Base-by-base conservation (phyloP, 1,140 invertebrate species). In the Drosophila paulistorum region DNA sequence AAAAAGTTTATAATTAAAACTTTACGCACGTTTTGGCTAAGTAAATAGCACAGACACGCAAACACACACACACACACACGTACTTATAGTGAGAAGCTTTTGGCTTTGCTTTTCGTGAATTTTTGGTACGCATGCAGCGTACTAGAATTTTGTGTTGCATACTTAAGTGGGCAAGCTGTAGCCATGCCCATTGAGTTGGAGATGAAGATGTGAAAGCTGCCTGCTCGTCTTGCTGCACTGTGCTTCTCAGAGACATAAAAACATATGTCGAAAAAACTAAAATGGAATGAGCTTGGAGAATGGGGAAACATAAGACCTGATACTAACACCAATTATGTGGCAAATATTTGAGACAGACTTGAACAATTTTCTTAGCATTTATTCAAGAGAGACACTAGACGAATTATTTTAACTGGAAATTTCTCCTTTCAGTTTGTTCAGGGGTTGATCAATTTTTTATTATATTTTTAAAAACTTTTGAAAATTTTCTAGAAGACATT, bases 21-120 rank as follows among this genome's bases (percentile, higher is more conserved):
- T 86, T 86, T 79, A 86, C 83, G 83, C 83, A 86, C 83, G 83
- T 86, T 87, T 86, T 86, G 82, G 77, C 83, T 81, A 79, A 86
- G 82, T 86, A 86, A 86, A 86, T 86, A 87, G 72, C 65, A 80
- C 68, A 70, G 72, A 68, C 68, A 64, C 37, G 59, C 30, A 63
- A 26, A 54, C 65, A 74, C 65, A 74, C 60, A 26, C 33, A 48
- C 73, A 63, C 64, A 59, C 26, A 42, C 30, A 58, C 20, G 65
- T 20, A 51, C 58, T 57, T 33, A 54, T 33, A 68, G 78, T 74
- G 62, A 78, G 66, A 68, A 51, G 45, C 30, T 58, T 58, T 60
- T 74, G 67, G 48, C 66, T 64, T 67, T 71, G 74, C 33, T 70
- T 82, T 76, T 54, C 55, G 68, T 57, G 17, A 55, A 61, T 66